phyloP scores from a whole-genome alignment of 1,140 invertebrate species.

The Chrysomallon squamiferum region DNA sequence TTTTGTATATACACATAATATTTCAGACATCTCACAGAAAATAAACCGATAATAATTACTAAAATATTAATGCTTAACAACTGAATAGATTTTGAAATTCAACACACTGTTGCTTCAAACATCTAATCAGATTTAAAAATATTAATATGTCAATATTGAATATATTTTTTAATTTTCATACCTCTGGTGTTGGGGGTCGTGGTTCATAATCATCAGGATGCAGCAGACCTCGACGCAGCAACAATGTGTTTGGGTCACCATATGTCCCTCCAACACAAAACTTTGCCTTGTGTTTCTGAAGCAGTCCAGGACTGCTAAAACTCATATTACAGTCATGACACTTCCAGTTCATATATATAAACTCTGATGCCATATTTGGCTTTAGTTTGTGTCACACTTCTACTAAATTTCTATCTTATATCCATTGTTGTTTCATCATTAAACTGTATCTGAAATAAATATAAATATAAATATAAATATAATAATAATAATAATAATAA shows the following conservation, averaged over 20 bases:
- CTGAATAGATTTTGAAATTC: too few relatives aligned
- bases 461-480: background rate
- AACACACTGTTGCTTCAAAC: too few relatives aligned
- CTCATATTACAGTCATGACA: constrained; percentile 53
- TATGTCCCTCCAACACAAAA: constrained; percentile 48
- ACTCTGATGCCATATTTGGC: constrained; percentile 2
- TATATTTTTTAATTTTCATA: constrained; percentile 5
- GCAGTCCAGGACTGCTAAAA: constrained; percentile 37
- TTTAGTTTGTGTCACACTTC: background rate
- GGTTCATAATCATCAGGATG: constrained; percentile 15
- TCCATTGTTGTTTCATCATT: background rate
- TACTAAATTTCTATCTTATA: background rate
- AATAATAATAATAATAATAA: background rate
- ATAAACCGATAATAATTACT: too few relatives aligned
- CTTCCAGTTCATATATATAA: constrained; percentile 20
- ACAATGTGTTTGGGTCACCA: constrained; percentile 37
- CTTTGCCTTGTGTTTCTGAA: constrained; percentile 46
- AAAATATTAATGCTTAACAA: too few relatives aligned
- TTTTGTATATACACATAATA: too few relatives aligned
- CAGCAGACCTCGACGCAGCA: constrained; percentile 29
- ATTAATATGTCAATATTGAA: too few relatives aligned
- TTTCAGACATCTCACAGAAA: too few relatives aligned
- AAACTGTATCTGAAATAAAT: background rate
- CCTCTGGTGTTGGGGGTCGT: constrained; percentile 24
- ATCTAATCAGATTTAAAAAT: too few relatives aligned